phyloP scores from a whole-genome alignment of 2,113 vertebrate genomes.

The Eira barbara region DNA sequence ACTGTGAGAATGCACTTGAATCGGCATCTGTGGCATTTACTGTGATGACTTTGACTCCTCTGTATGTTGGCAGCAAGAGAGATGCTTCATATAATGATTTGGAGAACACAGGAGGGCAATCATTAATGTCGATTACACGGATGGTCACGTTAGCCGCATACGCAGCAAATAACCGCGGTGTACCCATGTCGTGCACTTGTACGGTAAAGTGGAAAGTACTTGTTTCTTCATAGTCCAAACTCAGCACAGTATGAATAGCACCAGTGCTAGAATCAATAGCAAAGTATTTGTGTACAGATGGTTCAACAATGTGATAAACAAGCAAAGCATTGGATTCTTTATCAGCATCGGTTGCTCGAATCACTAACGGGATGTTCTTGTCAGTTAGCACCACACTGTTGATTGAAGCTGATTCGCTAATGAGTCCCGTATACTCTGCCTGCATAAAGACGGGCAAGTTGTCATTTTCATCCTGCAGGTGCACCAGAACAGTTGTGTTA shows the following conservation, averaged over 20 bases:
- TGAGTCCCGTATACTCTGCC: slow-evolving; percentile 89
- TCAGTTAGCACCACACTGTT: slow-evolving; percentile 93
- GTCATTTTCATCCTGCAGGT: slow-evolving; percentile 96
- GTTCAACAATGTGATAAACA: slow-evolving; percentile 96
- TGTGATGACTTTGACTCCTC: slow-evolving; percentile 90
- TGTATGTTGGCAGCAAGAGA: slow-evolving; percentile 93
- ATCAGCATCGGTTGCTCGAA: slow-evolving; percentile 92
- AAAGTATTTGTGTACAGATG: slow-evolving; percentile 93
- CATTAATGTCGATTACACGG: slow-evolving; percentile 94
- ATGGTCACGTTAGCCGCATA: slow-evolving; percentile 94
- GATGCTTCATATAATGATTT: slow-evolving; percentile 89
- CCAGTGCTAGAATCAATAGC: slow-evolving; percentile 96
- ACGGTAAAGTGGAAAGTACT: slow-evolving; percentile 93
- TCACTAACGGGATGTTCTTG: slow-evolving; percentile 91
- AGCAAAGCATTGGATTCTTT: slow-evolving; percentile 93
- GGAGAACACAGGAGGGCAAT: slow-evolving; percentile 93
- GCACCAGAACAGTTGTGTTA: slow-evolving; percentile 89
- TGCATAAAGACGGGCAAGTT: slow-evolving; percentile 91
- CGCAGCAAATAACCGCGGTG: slow-evolving; percentile 92
- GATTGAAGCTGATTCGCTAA: slow-evolving; percentile 92
- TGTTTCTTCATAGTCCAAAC: slow-evolving; percentile 93
- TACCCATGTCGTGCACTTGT: slow-evolving; percentile 94
- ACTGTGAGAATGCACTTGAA: slow-evolving; percentile 89
- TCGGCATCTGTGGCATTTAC: slow-evolving; percentile 94
- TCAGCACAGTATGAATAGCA: slow-evolving; percentile 89